phyloP scores from a whole-genome alignment of 2,888 invertebrate species.

The Pegoplata infirma region DNA sequence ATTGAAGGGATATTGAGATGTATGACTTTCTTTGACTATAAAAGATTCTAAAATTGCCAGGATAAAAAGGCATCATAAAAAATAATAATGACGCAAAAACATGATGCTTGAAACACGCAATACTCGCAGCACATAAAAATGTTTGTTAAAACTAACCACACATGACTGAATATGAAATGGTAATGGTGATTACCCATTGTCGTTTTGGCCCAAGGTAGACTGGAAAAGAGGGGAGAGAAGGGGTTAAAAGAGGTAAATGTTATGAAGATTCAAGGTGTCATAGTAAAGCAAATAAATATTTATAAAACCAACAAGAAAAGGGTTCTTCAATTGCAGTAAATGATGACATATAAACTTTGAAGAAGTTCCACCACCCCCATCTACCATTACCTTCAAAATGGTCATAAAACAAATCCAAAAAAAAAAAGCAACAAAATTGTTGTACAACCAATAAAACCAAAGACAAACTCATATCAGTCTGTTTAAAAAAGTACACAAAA shows the following conservation, averaged over 20 bases:
- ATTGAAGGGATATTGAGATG: conserved; percentile 54
- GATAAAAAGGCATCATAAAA: conserved; percentile 59
- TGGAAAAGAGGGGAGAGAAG: background rate
- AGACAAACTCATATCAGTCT: conserved; percentile 25
- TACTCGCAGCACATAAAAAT: background rate
- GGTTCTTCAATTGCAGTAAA: conserved; percentile 40
- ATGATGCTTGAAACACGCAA: conserved; percentile 34
- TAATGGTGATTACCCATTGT: background rate
- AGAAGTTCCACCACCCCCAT: background rate
- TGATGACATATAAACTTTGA: conserved; percentile 36
- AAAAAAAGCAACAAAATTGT: conserved; percentile 23
- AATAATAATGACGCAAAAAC: conserved; percentile 61
- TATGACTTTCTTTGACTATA: conserved; percentile 49
- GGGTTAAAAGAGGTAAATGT: background rate
- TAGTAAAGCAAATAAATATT: conserved; percentile 59
- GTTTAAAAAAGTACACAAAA: conserved; percentile 1
- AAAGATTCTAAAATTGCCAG: conserved; percentile 30
- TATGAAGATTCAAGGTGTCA: conserved; percentile 38
- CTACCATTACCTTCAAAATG: conserved; percentile 2
- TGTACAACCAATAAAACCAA: conserved; percentile 57
- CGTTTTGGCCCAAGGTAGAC: too few species aligned
- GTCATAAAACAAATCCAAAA: conserved; percentile 34
- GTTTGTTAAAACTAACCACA: conserved; percentile 25
- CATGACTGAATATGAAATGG: conserved; percentile 21
- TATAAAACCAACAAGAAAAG: conserved; percentile 43